Evolutionary conservation across 1,140 invertebrate species (phyloP).

Genomic region (Sogatella furcifera): DNA sequence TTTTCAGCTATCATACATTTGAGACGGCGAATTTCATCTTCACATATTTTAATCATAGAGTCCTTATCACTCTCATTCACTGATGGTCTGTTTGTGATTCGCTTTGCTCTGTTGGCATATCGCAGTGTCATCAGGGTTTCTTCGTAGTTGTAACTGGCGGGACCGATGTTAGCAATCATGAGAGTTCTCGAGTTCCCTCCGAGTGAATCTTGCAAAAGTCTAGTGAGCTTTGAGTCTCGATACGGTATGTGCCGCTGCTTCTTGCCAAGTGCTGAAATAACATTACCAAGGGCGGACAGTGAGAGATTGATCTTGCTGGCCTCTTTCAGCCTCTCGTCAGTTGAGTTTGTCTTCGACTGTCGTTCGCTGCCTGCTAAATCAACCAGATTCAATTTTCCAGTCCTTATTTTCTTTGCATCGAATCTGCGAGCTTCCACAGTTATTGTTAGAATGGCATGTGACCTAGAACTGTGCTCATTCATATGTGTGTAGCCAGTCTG

Average conservation of each 20-base stretch:
- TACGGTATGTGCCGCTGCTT: slow-evolving; percentile 84
- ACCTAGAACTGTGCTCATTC: slow-evolving; percentile 97
- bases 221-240: slow-evolving; percentile 86
- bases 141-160: slow-evolving; percentile 91
- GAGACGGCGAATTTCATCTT: slow-evolving; percentile 68
- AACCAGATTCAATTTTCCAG: slow-evolving; percentile 63
- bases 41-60: slow-evolving; percentile 74
- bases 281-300: slow-evolving; percentile 85
- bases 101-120: slow-evolving; percentile 89
- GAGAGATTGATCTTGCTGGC: slow-evolving; percentile 93
- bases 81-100: slow-evolving; percentile 90
- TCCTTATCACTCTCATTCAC: slow-evolving; percentile 95
- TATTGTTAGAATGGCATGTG: slow-evolving; percentile 98
- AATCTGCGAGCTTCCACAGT: slow-evolving; percentile 53
- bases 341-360: slow-evolving; percentile 82
- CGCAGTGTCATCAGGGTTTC: slow-evolving; percentile 86
- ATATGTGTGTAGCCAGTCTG: slow-evolving; percentile 90
- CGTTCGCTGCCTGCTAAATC: slow-evolving; percentile 80
- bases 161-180: slow-evolving; percentile 94
- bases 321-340: slow-evolving; percentile 84
- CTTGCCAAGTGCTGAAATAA: slow-evolving; percentile 82
- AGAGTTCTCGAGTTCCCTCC: slow-evolving; percentile 94
- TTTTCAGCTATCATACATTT: slow-evolving; percentile 24
- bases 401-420: slow-evolving; percentile 42
- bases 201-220: slow-evolving; percentile 76